Base-by-base conservation (phyloP, 1,140 invertebrate genomes). In the Zaprionus nigranus region DNA sequence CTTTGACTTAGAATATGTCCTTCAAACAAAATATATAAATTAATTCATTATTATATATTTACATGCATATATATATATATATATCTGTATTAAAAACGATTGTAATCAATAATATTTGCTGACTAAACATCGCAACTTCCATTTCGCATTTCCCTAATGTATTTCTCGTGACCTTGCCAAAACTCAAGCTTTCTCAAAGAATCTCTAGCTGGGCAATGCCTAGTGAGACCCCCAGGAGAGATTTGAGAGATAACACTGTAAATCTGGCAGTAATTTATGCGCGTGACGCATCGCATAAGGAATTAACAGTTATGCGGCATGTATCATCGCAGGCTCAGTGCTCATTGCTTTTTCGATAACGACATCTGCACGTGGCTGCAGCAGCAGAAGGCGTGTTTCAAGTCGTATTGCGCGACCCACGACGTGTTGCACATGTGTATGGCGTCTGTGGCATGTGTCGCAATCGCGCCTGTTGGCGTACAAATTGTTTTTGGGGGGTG, bases 181-280 rank as follows among this genome's bases (percentile, higher is more conserved):
- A 46, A 46, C 40, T 46, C 40, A 46, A 17, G 40, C 7, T 46
- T 7, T n/a, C 40, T n/a, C 6, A 1, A 2, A 43, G 40, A 43
- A 43, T 17, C 40, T 43, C 6, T 9, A 9, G 40, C 40, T 9
- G 40, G 2, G n/a, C 6, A 7, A 17, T 17, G 40, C n/a, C 7
- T 7, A 6, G 7, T 4, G n/a, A 17, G 40, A 17, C n/a, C 5
- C 57, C 43, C 66, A 11, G 34, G 66, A 36, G 60, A 63, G 40
- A 7, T 6, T 24, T 58, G 28, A 13, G 34, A 46, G 5, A 17
- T 65, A 40, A 72, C 82, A 77, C 59, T 75, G 66, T 15, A 84
- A 88, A 78, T 81, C 77, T 78, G 43, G 67, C 63, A 69, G 40
- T 83, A 81, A 87, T 88, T 88, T 88, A 87, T 83, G 78, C 74